Conservation (phyloP, 2,113 vertebrate genomes). For the Prochilodus magdalenae region DNA sequence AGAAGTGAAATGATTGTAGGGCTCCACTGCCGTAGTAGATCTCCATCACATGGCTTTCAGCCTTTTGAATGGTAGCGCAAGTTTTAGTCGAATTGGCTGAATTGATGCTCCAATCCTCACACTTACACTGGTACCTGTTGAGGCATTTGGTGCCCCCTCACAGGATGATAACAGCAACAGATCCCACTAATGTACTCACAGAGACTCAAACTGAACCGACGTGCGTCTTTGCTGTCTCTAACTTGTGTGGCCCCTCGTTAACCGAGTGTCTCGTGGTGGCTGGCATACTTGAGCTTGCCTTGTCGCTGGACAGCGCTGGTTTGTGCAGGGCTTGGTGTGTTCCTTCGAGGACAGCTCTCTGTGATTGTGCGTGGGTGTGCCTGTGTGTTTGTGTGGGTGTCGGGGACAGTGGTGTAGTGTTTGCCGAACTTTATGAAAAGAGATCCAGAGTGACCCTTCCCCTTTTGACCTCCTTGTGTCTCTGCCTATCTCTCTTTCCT, state of each 20-base stretch:
- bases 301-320: constrained; percentile 69
- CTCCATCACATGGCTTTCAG: not conserved
- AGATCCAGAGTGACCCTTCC: not conserved
- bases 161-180: not conserved
- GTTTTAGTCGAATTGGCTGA: constrained; percentile 22
- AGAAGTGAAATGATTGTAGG: too few relatives aligned
- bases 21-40: too few relatives aligned
- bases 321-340: constrained; percentile 66
- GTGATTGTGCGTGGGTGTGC: constrained; percentile 34
- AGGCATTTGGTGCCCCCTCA: not conserved
- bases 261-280: constrained; percentile 23
- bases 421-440: not conserved
- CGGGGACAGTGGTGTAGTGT: constrained; percentile 17
- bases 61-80: not conserved
- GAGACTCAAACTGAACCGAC: not conserved
- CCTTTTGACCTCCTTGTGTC: constrained; percentile 45
- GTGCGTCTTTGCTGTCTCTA: not conserved
- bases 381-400: constrained; percentile 37
- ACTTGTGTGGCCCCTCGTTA: not conserved
- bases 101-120: constrained; percentile 1
- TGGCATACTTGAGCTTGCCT: constrained; percentile 47
- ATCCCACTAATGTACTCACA: not conserved
- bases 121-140: not conserved
- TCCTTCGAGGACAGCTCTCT: constrained; percentile 47
- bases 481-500: constrained; percentile 46